Evolutionary conservation across 2,113 vertebrate species (phyloP), one percentile per base, ranked within the genome.

Genomic region (Psittacula cyanocephala): DNA sequence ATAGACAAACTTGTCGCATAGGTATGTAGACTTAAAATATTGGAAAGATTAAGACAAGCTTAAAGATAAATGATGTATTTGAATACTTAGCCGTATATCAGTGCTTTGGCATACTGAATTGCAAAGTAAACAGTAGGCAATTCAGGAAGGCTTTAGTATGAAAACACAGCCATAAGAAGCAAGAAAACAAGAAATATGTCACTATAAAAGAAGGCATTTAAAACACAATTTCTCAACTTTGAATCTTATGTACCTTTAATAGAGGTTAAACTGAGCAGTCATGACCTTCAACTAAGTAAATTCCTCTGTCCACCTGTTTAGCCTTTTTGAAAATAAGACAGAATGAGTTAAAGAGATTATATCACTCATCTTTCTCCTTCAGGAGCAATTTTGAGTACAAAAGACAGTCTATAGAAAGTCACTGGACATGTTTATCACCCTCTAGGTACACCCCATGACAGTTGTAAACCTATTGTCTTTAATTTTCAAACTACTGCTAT

Each of bases 31-130:
- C 41, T 72, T 57, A 63, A 94, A 88, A 55, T 70, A 52, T 27
- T 88, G 23, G 37, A 91, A 95, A 64, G 64, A 60, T 47, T 94
- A 95, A 46, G 41, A 63, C 1, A 43, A 88, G 7, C 37, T 93
- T 77, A 88, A 83, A 95, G 59, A 68, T 53, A 86, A 89, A 68
- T 76, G 2, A 62, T 81, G 16, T 60, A 68, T 39, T 49, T 93
- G 70, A 94, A 50, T 74, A 96, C 86, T 89, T 79, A 74, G n/a
- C 53, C 79, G 33, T 75, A 63, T 39, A 68, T 91, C 64, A 95
- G 25, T 93, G 75, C 46, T 86, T 88, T 93, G 68, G n/a, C 80
- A 84, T 37, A 74, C 23, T 49, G 41, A 76, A 72, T 80, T 89
- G 43, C 17, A 44, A 39, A 41, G 83, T 74, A 91, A 95, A 91